phyloP scores from a whole-genome alignment of 2,113 vertebrate species.

The Manacus vitellinus region DNA sequence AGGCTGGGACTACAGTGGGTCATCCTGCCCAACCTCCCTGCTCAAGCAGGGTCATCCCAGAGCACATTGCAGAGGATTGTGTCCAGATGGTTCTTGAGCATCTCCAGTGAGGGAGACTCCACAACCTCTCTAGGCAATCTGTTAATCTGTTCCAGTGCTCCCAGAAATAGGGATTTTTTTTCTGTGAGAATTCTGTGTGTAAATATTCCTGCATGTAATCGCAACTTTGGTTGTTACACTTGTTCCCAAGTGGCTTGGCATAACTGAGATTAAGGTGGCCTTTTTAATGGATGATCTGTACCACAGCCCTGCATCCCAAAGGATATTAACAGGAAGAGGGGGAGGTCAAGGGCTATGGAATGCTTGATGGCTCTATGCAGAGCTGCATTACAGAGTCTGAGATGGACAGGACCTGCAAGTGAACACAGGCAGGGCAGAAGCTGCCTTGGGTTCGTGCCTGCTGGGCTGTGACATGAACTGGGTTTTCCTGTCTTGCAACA shows the following conservation, averaged over 20 bases:
- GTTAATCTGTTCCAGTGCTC: neutral
- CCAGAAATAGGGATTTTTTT: neutral
- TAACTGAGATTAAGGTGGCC: neutral
- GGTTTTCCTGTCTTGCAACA: constrained; percentile 49
- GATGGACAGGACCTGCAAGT: neutral
- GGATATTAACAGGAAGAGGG: fast-evolving
- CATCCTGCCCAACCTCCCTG: neutral
- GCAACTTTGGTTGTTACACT: neutral
- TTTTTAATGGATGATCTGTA: neutral
- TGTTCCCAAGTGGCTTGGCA: neutral
- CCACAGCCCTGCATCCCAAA: neutral
- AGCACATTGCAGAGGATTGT: neutral
- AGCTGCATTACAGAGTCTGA: neutral
- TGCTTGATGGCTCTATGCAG: fast-evolving
- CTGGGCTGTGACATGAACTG: neutral
- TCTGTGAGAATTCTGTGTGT: fast-evolving
- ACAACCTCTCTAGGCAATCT: neutral
- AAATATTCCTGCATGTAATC: neutral
- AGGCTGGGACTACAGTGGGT: neutral
- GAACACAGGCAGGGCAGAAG: neutral
- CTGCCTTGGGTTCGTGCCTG: neutral
- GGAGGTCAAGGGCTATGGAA: too few species aligned
- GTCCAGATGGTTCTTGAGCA: neutral
- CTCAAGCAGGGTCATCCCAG: neutral
- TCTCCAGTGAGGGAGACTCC: neutral